A percentile compares a stretch with the other conserved stretches of the same genome.
Evolutionary conservation across 2,888 invertebrate species (phyloP).

Genomic region (Congeria kusceri): DNA sequence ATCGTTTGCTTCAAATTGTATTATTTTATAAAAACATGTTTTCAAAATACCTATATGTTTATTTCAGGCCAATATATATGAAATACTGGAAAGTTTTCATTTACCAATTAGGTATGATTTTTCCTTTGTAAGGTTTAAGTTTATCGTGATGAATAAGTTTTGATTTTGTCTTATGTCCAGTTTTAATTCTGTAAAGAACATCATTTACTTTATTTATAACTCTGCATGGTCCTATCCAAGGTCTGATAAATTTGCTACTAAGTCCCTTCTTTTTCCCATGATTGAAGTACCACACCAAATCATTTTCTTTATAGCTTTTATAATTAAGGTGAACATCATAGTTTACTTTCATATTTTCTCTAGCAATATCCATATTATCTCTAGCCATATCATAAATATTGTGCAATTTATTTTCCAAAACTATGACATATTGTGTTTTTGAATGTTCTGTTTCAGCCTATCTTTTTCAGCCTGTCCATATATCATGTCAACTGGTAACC

Average conservation of each 20-base stretch:
- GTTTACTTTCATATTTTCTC: constrained; percentile 20
- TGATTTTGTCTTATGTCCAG: constrained; percentile 10
- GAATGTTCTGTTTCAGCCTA: constrained; percentile 23
- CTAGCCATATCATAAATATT: constrained; percentile 15
- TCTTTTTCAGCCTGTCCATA: constrained; percentile 29
- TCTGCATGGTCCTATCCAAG: constrained; percentile 41
- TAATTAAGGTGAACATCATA: constrained; percentile 28
- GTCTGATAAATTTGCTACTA: constrained; percentile 37
- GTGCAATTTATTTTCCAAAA: constrained; percentile 20
- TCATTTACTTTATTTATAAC: constrained; percentile 32
- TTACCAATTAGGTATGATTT: neutral
- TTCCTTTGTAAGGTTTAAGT: constrained; percentile 26
- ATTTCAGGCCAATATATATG: neutral
- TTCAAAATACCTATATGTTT: too few relatives aligned
- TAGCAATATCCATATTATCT: constrained; percentile 20
- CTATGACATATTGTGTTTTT: constrained; percentile 19
- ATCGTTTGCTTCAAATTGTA: too few relatives aligned
- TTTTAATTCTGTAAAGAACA: constrained; percentile 34
- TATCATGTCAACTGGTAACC: constrained; percentile 47
- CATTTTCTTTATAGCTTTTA: constrained; percentile 13
- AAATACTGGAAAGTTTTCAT: too few relatives aligned
- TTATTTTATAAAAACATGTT: too few relatives aligned
- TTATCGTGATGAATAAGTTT: constrained; percentile 45
- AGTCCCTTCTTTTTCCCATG: constrained; percentile 27
- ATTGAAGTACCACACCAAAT: constrained; percentile 35